These are phyloP conservation scores for Diabrotica undecimpunctata DNA, from an alignment of 1,140 invertebrate genomes.

Conservation along the genomic window DNA sequence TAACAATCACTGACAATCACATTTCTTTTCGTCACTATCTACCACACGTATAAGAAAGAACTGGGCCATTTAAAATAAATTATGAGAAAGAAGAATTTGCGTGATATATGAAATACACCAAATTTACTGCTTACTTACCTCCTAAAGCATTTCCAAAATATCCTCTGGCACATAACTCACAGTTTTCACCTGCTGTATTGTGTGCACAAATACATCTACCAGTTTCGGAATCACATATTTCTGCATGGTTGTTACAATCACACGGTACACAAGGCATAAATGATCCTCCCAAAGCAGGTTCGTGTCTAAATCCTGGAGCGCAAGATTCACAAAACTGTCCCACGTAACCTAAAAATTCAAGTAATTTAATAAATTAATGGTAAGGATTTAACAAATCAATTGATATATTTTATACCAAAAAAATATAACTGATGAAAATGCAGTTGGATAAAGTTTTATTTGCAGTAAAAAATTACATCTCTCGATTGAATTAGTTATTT, in stretches of 20 bases:
- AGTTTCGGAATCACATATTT: conserved; percentile 92
- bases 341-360: conserved; percentile 61
- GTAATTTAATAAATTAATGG: not conserved
- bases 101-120: too few relatives aligned
- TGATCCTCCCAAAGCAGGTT: conserved; percentile 76
- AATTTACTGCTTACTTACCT: conserved; percentile 37
- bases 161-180: conserved; percentile 87
- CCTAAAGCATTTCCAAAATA: conserved; percentile 92
- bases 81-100: too few relatives aligned
- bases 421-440: too few relatives aligned
- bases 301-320: conserved; percentile 86
- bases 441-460: too few relatives aligned
- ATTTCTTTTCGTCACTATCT: too few relatives aligned
- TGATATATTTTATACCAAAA: too few relatives aligned
- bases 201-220: conserved; percentile 95
- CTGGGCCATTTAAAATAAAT: too few relatives aligned
- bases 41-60: too few relatives aligned
- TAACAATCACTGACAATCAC: too few relatives aligned
- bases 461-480: too few relatives aligned
- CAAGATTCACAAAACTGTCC: conserved; percentile 98
- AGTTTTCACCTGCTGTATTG: conserved; percentile 94
- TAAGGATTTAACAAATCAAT: too few relatives aligned
- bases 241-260: conserved; percentile 92
- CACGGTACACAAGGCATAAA: conserved; percentile 93
- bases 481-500: too few relatives aligned